A percentile compares a stretch with the other conserved stretches of the same genome.
Evolutionary conservation across 1,140 invertebrate species (phyloP).

Genomic region (Lasioglossum baleicum): DNA sequence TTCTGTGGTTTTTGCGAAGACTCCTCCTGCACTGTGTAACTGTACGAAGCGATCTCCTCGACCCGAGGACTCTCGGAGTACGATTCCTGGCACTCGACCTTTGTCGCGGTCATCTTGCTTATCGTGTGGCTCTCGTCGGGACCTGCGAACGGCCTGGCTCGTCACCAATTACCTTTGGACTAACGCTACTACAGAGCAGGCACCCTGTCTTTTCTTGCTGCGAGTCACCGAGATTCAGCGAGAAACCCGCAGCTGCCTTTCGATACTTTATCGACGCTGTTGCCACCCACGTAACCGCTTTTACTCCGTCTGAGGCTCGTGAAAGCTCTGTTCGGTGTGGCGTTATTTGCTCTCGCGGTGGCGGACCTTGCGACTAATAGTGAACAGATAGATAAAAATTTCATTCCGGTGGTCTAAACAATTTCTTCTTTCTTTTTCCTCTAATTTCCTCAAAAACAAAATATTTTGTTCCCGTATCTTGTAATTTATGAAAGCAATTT

Average conservation of each 20-base stretch:
- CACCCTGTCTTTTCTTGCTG: background rate
- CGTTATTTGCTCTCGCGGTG: slow-evolving; percentile 9
- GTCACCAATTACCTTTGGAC: slow-evolving; percentile 38
- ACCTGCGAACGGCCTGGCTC: slow-evolving; percentile 79
- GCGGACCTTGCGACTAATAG: background rate
- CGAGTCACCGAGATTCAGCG: background rate
- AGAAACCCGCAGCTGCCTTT: background rate
- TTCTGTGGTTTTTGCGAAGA: slow-evolving; percentile 73
- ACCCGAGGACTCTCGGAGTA: slow-evolving; percentile 79
- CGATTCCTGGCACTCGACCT: slow-evolving; percentile 81
- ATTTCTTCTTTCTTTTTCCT: no score
- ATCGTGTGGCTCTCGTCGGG: slow-evolving; percentile 84
- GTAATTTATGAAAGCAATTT: no score
- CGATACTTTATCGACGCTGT: background rate
- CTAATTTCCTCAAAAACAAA: no score
- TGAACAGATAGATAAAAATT: no score
- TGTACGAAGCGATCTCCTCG: slow-evolving; percentile 83
- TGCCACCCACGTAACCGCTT: slow-evolving; percentile 21
- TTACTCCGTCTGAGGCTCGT: slow-evolving; percentile 2
- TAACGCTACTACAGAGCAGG: slow-evolving; percentile 1
- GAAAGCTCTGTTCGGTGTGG: slow-evolving; percentile 28
- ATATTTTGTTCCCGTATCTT: no score
- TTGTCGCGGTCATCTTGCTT: slow-evolving; percentile 84
- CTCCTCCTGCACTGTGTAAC: slow-evolving; percentile 76
- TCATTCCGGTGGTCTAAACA: no score